Evolutionary conservation across 37 sponge, comb jelly and placozoan genomes (phyloP), one percentile per base, ranked within the genome.

Genomic region (Agelas oroides): DNA sequence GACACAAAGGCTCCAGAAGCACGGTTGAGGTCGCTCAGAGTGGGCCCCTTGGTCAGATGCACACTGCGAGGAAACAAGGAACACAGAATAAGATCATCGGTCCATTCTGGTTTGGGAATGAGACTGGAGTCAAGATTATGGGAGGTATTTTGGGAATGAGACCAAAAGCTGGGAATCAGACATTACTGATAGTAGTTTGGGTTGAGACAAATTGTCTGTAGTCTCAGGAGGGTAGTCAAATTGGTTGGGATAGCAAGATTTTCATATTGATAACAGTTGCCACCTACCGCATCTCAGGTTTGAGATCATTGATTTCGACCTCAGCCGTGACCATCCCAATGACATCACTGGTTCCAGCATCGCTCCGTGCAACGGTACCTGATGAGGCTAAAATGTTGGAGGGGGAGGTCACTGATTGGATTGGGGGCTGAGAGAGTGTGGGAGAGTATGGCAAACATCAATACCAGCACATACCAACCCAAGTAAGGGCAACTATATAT

Each of bases 1-100:
- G 94, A 78, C 53, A 93, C 85, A 14, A 71, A 21, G 0, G 90
- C 94, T 36, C 94, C 94, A 76, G 91, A 86, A 6, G 81, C 30
- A 66, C 71, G 80, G 41, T 83, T 85, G 63, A 93, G 85, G 75
- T 91, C 92, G 34, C 59, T 77, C 30, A 84, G 64, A 34, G 71
- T 83, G 27, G 88, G 27, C 19, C 71, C 41, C 73, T 80, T 86
- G 27, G 74, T 83, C 38, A 91, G 71, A 31, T 59, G 36, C 55
- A 53, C 53, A 36, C 92, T 91, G 55, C 61, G 37, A 5, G 1
- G 28, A 59, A 52, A 82, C 25, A 79, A 53, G 2, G n/a, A 78
- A 11, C 2, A 3, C 46, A 46, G 46, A 46, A 46, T 8, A 46
- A 8, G 46, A 46, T 12, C 46, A 46, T n/a, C n/a, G n/a, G n/a